phyloP scores from a whole-genome alignment of 2,888 invertebrate genomes.

The Euphydryas editha region DNA sequence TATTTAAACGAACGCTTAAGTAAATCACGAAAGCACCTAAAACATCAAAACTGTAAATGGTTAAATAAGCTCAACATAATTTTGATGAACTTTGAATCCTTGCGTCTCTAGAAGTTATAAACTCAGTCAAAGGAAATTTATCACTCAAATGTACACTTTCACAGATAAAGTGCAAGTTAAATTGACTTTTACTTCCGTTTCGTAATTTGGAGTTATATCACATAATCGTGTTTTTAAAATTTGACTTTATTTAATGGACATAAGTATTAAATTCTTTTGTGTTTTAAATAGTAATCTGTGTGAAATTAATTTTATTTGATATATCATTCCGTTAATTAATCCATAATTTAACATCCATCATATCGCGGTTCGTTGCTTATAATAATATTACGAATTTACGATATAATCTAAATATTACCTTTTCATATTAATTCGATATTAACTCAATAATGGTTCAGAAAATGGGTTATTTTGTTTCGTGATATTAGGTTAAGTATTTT shows the following conservation, averaged over 20 bases:
- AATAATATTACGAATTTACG: background rate
- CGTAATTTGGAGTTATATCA: conserved; percentile 10
- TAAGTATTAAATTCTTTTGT: background rate
- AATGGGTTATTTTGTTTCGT: background rate
- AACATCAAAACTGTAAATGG: conserved; percentile 7
- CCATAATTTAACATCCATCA: background rate
- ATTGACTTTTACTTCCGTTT: conserved; percentile 53
- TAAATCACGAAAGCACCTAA: background rate
- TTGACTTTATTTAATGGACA: background rate
- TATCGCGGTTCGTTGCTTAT: background rate
- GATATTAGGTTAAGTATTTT: too few relatives aligned
- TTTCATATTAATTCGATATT: background rate
- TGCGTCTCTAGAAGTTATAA: conserved; percentile 31
- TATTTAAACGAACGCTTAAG: background rate
- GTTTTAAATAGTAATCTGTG: too few relatives aligned
- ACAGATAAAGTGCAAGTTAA: conserved; percentile 62
- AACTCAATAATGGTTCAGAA: background rate
- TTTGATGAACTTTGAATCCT: conserved; percentile 25
- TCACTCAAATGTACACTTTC: conserved; percentile 44
- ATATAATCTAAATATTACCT: background rate
- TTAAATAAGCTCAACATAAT: conserved; percentile 17
- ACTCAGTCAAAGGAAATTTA: conserved; percentile 53
- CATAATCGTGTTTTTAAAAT: background rate
- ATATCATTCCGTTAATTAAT: conserved; percentile 4
- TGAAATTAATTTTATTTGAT: conserved; percentile 3